phyloP scores from a whole-genome alignment of 2,797 vertebrate species.

The Scleropages formosus region DNA sequence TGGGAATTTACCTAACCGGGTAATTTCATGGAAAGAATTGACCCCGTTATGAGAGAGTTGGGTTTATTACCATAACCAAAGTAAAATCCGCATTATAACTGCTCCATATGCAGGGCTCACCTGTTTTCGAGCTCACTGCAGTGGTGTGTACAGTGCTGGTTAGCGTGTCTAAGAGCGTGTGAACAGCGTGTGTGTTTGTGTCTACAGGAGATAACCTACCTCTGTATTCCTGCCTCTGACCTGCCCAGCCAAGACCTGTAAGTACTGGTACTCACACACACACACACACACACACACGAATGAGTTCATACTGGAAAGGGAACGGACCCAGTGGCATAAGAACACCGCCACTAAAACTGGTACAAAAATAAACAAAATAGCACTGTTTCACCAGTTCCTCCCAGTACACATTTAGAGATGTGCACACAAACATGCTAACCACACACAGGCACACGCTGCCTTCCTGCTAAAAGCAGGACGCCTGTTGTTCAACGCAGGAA shows the following conservation, averaged over 20 bases:
- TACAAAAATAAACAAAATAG: constrained; percentile 25
- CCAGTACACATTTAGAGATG: neutral
- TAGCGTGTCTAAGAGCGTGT: constrained; percentile 8
- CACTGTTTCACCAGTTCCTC: constrained; percentile 33
- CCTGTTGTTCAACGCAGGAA: constrained; percentile 43
- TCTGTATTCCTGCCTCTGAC: constrained; percentile 92
- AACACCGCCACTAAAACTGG: neutral
- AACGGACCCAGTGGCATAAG: neutral
- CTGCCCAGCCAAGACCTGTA: constrained; percentile 92
- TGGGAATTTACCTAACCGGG: no score
- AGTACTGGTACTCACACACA: constrained; percentile 67
- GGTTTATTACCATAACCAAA: no score
- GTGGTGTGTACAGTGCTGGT: neutral
- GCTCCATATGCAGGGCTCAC: no score
- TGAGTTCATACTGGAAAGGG: no score
- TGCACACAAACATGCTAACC: neutral
- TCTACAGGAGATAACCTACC: constrained; percentile 90
- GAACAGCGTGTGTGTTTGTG: constrained; percentile 52
- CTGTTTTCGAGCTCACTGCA: no score
- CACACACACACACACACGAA: no score
- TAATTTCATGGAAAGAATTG: no score
- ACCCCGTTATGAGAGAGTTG: no score
- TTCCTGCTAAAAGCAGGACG: constrained; percentile 31
- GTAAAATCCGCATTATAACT: no score
- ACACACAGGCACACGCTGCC: neutral